Evolutionary conservation across 1,140 invertebrate species (phyloP), one percentile per base, ranked within the genome.

Genomic region (Chironomus tepperi): DNA sequence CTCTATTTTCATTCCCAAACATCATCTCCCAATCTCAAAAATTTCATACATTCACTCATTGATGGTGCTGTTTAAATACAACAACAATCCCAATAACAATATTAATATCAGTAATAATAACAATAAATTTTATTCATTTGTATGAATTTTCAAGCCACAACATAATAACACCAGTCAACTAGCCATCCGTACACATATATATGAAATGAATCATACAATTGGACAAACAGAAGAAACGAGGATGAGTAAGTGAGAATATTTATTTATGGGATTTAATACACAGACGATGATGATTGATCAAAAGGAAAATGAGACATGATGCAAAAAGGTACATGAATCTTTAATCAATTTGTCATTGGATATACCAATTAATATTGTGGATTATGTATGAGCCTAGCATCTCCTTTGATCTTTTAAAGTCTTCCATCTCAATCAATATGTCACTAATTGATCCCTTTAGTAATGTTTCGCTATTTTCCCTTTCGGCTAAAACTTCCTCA

Each of bases 261-360:
- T n/a, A 12, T 57, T 57, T 57, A 57, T 57, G 3, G n/a, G 47
- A 57, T 57, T 57, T 57, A 57, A n/a, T 57, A 57, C n/a, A 57
- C 47, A 57, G 47, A 57, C 47, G 47, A 57, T 57, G 47, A 70
- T 70, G 65, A 70, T 70, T 70, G 65, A 70, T 70, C 65, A 70
- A 70, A 70, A 70, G 19, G 18, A 16, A 18, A 57, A 57, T n/a
- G 47, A 15, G 47, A 57, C 12, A n/a, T n/a, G 47, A 57, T 5
- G 47, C 47, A 57, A 15, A 57, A 57, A n/a, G 47, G 12, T 57
- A n/a, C 47, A 57, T 57, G 47, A 57, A 57, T 57, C 47, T 57
- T 57, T 57, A 57, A 57, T 57, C 47, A 57, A 57, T 57, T 57
- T 57, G 47, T 57, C 65, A 70, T 70, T 21, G 65, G 65, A 70